Evolutionary conservation across 2,888 invertebrate genomes (phyloP), one percentile per base, ranked within the genome.

Genomic region (Epirrhoe alternata): DNA sequence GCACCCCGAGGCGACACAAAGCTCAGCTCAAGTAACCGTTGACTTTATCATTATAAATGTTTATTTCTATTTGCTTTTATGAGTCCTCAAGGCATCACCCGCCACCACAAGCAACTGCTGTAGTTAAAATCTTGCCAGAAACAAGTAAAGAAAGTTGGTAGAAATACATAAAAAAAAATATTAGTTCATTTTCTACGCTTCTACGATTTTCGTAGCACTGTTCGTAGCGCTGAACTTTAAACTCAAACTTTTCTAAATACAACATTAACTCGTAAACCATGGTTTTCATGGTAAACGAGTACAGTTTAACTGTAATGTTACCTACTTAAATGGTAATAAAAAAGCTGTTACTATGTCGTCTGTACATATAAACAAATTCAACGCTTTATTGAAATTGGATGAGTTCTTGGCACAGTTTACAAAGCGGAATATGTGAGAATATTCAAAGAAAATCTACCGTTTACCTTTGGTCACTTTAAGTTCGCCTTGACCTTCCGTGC

Each of bases 401-500:
- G 38, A 42, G 38, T 42, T 58, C 12, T 12, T n/a, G 49, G 1
- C 35, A 17, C 10, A 12, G 14, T 38, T 24, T 38, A 14, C 38
- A 55, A 55, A 24, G 35, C 14, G 16, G 17, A 12, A 53, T 54
- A 31, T 60, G 53, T 53, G 45, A 16, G 17, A 33, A 47, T 60
- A 14, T 53, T 53, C 47, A 54, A 35, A 56, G 55, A 51, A 45
- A 53, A 42, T 10, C n/a, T 31, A 24, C 24, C 10, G 8, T 56
- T 51, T 45, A 62, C 62, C 61, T 45, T 53, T 54, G 59, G 47
- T 62, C 66, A 62, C 66, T 71, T 67, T 47, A 67, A 63, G 38
- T 35, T 69, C 47, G 68, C 74, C 74, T 74, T 74, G 74, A 72
- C 74, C 70, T 71, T 67, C 54, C 24, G 38, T 35, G 31, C 60